Conservation (phyloP, 2,113 vertebrate species). For the Phocoena sinus region DNA sequence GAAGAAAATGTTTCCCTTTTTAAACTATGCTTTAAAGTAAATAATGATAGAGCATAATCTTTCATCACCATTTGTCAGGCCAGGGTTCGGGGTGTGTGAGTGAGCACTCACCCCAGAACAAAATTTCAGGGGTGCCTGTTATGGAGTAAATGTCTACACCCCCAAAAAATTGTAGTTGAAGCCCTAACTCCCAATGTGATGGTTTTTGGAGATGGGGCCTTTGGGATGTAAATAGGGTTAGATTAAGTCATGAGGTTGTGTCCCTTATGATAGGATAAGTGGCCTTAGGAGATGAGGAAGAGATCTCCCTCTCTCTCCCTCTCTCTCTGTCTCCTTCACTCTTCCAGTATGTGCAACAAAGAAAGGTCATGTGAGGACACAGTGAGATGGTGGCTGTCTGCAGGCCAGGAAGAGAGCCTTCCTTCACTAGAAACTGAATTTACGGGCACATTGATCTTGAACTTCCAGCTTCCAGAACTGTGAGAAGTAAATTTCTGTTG, state of each 20-base stretch:
- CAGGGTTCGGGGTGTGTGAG: neutral
- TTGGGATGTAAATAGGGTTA: neutral
- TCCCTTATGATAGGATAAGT: neutral
- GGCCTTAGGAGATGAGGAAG: neutral
- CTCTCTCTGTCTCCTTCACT: neutral
- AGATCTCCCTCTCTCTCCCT: neutral
- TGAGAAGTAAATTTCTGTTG: neutral
- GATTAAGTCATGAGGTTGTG: neutral
- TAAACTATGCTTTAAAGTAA: neutral
- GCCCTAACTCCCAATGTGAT: rapidly evolving
- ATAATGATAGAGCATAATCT: neutral
- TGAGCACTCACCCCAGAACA: neutral
- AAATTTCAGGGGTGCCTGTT: neutral
- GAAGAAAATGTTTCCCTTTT: neutral
- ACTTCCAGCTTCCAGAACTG: neutral
- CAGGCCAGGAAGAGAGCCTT: neutral
- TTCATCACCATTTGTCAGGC: neutral
- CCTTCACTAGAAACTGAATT: neutral
- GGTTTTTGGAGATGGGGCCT: neutral
- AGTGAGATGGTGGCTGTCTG: neutral
- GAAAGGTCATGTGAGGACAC: neutral
- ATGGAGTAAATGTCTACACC: neutral
- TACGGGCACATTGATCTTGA: neutral
- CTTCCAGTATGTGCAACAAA: neutral
- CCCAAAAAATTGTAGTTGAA: neutral